Base-by-base conservation (phyloP, 1,140 invertebrate genomes). In the Acarapis woodi region DNA sequence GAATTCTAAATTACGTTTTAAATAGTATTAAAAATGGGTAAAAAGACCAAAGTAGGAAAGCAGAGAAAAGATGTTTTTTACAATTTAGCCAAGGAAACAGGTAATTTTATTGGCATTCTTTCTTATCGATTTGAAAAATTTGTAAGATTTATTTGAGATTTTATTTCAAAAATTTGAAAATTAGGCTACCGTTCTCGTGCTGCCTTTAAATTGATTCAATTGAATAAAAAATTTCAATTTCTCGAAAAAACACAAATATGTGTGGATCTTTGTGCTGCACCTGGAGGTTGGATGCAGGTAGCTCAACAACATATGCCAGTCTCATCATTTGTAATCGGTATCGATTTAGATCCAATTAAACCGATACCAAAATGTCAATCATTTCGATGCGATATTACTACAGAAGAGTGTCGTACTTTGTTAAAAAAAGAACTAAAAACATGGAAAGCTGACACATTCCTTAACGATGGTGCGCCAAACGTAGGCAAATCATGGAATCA, bases 271-370 rank as follows among this genome's bases (percentile, higher is more conserved):
- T 99, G 93, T 61, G 93, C 93, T 15, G 93, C 93, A 5, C 93
- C 93, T 5, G 93, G 93, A 54, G 90, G 93, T 49, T 99, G 93
- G 93, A 82, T 97, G 68, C 93, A 99, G 62, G 90, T 97, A n/a
- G 88, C 87, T 29, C 71, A 76, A 49, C 72, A 96, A 53, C 83
- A 90, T 54, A 96, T 96, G 79, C 88, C 90, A 0, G 66, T 94
- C 0, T 93, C 87, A 0, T 88, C 82, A 51, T 61, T 96, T 29
- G 77, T 96, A 4, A 64, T 97, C 37, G 72, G 83, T 42, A 71
- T 99, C 19, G 93, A 99, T 67, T 65, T 99, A 46, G 90, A 73
- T 45, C 80, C 88, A 0, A 99, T 99, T 35, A 83, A 78, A 51
- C 65, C 77, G 3, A 72, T 99, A 38, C 68, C 73, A 1, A 83